A percentile compares a stretch with the other conserved stretches of the same genome.
These are phyloP conservation scores for Mesoligia furuncula DNA, from an alignment of 2,888 invertebrate species.

Conservation along the genomic window DNA sequence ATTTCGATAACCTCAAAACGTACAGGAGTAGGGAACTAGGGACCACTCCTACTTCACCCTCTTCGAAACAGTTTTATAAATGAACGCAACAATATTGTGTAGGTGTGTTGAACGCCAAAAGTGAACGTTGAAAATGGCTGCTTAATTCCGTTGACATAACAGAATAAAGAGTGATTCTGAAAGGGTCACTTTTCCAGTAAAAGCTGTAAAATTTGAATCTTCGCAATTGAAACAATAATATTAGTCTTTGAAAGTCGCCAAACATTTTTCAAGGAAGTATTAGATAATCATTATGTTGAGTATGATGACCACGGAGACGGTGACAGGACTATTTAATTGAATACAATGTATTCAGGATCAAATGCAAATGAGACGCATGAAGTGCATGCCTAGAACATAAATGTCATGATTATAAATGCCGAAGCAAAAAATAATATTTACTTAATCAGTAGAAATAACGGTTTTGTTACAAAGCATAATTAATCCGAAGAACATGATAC, in stretches of 20 bases:
- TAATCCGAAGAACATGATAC: slow-evolving; percentile 5
- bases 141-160: slow-evolving; percentile 14
- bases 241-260: slow-evolving; percentile 4
- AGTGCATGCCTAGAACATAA: neutral
- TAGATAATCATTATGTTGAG: neutral
- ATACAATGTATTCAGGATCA: neutral
- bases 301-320: neutral
- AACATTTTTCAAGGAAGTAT: slow-evolving; percentile 16
- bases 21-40: neutral
- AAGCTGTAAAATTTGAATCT: neutral
- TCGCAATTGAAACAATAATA: neutral
- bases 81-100: slow-evolving; percentile 17
- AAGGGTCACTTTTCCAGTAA: neutral
- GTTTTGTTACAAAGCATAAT: neutral
- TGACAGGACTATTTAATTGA: neutral
- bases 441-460: slow-evolving; percentile 7
- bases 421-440: neutral
- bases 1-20: neutral
- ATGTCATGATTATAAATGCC: neutral
- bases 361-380: slow-evolving; percentile 3
- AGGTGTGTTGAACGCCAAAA: slow-evolving; percentile 15
- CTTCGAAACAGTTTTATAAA: slow-evolving; percentile 28
- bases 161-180: slow-evolving; percentile 18
- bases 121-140: slow-evolving; percentile 2
- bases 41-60: slow-evolving; percentile 17